Evolutionary conservation across 2,888 invertebrate species (phyloP), one percentile per base, ranked within the genome.

Genomic region (Isoperla grammatica): DNA sequence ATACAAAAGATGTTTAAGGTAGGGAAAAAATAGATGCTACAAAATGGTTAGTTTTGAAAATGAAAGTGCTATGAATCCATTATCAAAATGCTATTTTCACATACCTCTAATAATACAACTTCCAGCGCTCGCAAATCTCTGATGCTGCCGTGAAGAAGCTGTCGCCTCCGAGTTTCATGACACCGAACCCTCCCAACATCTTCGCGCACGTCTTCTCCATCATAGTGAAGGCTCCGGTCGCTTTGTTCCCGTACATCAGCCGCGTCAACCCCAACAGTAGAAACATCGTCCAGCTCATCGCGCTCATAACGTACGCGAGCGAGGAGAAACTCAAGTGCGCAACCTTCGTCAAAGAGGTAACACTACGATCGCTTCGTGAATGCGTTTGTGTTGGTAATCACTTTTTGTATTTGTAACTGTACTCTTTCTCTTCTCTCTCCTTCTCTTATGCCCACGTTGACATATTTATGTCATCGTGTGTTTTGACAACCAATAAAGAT

Each of bases 221-320:
- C 66, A 71, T 92, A 59, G 80, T 80, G 12, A 69, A 74, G 0
- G 76, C 80, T 11, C 68, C 74, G 55, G 71, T 78, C 0, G 70
- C 77, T 0, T 79, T 84, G 11, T 92, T 87, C 73, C 90, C 90
- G 0, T 87, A 84, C 72, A 78, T 94, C 67, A 77, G 79, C 12
- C 80, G 84, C 64, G 85, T 94, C 0, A 94, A 92, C 74, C 77
- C 78, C 37, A 80, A 80, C 67, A 87, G 87, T 2, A 84, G 80
- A 64, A 84, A 88, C 76, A 76, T 93, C 54, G 78, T 94, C 60
- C 87, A 88, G 76, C 35, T 15, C 35, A 19, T 22, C 43, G 5
- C n/a, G 50, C 11, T 15, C 45, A 40, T 22, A 19, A 15, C 29
- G 45, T 37, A 46, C 59, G 6, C 17, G 42, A 3, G 55, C 43